phyloP scores from a whole-genome alignment of 2,888 invertebrate genomes.

The Ectemnius cavifrons region DNA sequence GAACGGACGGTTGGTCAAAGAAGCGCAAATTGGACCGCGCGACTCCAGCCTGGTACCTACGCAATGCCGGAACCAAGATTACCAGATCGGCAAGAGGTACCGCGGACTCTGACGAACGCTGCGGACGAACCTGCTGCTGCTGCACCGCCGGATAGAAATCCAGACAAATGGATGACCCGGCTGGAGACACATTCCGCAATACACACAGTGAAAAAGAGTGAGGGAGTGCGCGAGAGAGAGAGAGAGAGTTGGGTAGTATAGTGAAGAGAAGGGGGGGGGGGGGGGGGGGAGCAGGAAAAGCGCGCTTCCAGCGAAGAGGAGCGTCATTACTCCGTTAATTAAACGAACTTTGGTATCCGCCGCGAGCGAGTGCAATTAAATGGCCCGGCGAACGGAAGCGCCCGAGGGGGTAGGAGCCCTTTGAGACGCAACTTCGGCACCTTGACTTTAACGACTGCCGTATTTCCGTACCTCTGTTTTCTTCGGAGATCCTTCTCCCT shows the following conservation, averaged over 20 bases:
- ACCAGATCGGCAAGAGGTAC: constrained; percentile 18
- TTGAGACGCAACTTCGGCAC: constrained; percentile 65
- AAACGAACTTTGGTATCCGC: constrained; percentile 71
- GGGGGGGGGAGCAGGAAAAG: constrained; percentile 18
- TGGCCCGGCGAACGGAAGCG: constrained; percentile 29
- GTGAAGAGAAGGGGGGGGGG: background rate
- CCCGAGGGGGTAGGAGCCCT: constrained; percentile 44
- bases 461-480: constrained; percentile 30
- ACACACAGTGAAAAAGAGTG: background rate
- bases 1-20: constrained; percentile 49
- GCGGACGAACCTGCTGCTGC: background rate
- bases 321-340: constrained; percentile 73
- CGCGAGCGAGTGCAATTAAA: constrained; percentile 66
- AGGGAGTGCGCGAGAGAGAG: background rate
- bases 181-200: background rate
- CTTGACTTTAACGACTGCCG: constrained; percentile 64
- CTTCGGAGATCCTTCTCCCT: background rate
- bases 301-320: constrained; percentile 12
- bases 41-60: background rate
- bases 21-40: constrained; percentile 39
- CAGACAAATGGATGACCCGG: background rate
- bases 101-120: background rate
- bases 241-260: too few relatives aligned
- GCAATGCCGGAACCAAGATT: constrained; percentile 38
- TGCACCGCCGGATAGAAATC: constrained; percentile 10